A percentile compares a stretch with the other conserved stretches of the same genome.
Conservation (phyloP, 1,140 invertebrate genomes). For the Aradophagus sp. region DNA sequence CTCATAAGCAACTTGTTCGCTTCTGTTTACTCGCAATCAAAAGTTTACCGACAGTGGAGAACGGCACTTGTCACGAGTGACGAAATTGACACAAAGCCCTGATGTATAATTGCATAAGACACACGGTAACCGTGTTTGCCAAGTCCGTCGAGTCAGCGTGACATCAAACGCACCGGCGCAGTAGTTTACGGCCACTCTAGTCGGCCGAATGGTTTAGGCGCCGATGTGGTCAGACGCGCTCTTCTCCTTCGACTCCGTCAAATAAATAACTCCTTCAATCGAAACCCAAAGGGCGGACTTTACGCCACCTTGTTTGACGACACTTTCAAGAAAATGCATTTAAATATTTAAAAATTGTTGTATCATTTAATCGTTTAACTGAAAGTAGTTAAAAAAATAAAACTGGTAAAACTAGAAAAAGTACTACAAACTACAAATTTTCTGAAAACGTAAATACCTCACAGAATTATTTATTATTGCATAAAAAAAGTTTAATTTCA, state of each 20-base stretch:
- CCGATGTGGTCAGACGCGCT: constrained; percentile 35
- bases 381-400: too few species aligned
- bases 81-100: constrained; percentile 46
- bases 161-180: constrained; percentile 44
- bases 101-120: constrained; percentile 44
- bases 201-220: constrained; percentile 28
- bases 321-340: too few species aligned
- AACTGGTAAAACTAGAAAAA: too few species aligned
- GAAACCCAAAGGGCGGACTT: constrained; percentile 10
- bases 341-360: too few species aligned
- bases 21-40: too few species aligned
- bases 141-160: constrained; percentile 32
- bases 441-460: background rate
- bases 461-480: background rate
- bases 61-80: constrained; percentile 27
- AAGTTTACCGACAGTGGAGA: too few species aligned
- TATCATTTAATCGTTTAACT: too few species aligned
- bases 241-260: constrained; percentile 6
- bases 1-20: too few species aligned
- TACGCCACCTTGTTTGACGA: too few species aligned
- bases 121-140: constrained; percentile 38
- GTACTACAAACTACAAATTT: too few species aligned
- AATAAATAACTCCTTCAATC: constrained; percentile 32
- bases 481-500: too few species aligned
- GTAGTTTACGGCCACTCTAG: constrained; percentile 36